These are phyloP conservation scores for Elephantulus edwardii DNA, from an alignment of 2,113 vertebrate species.

Conservation along the genomic window DNA sequence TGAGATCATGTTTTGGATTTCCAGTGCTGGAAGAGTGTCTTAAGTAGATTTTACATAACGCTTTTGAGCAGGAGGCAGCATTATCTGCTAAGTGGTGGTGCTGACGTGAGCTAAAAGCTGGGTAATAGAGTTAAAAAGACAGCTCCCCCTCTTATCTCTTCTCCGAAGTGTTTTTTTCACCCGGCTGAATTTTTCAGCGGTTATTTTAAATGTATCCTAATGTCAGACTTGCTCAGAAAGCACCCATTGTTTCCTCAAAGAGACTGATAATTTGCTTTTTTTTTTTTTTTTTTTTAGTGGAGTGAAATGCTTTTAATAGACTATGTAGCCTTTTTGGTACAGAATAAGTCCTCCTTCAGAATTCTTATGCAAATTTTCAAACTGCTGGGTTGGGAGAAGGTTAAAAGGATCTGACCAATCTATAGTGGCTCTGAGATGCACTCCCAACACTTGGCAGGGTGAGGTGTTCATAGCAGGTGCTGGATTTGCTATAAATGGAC, in stretches of 20 bases:
- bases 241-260: constrained; percentile 41
- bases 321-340: constrained; percentile 7
- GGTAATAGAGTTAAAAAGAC: constrained; percentile 32
- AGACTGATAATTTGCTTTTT: background rate
- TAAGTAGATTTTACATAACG: constrained; percentile 50
- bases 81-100: constrained; percentile 14
- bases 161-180: constrained; percentile 10
- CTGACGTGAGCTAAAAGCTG: constrained; percentile 37
- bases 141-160: constrained; percentile 15
- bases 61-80: constrained; percentile 12
- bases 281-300: background rate
- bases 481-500: constrained; percentile 87
- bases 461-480: constrained; percentile 86
- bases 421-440: constrained; percentile 34
- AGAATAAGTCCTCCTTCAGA: constrained; percentile 37
- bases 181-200: constrained; percentile 34
- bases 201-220: constrained; percentile 48
- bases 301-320: constrained; percentile 55
- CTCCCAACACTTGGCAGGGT: constrained; percentile 80
- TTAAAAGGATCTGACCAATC: constrained; percentile 36
- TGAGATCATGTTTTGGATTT: constrained; percentile 17
- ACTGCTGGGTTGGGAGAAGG: constrained; percentile 34
- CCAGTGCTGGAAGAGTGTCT: background rate
- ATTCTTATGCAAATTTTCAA: constrained; percentile 66
- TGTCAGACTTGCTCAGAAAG: constrained; percentile 64